Base-by-base conservation (phyloP, 2,113 vertebrate genomes). In the Phainopepla nitens region DNA sequence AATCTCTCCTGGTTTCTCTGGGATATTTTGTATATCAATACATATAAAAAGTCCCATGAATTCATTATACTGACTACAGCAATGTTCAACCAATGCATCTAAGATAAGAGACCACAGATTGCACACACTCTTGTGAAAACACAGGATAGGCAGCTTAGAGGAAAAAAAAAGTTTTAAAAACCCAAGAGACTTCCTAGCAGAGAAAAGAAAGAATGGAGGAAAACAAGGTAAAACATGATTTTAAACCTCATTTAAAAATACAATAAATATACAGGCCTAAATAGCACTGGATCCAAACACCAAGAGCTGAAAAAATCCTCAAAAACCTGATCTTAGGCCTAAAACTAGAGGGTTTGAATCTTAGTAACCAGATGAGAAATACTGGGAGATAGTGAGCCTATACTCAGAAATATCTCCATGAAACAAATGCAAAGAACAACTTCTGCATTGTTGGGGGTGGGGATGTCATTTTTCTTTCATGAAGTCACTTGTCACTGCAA, bases 361-460 rank as follows among this genome's bases (percentile, higher is more conserved):
- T 36, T 13, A 31, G 16, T 17, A 66, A 33, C 3, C 36, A 73
- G 23, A 28, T 6, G 5, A 70, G 44, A 77, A 4, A 5, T 51
- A 50, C 9, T 27, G 16, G 41, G 56, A 16, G 18, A 36, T 1
- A 69, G 16, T 3, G 6, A 90, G 9, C 8, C 15, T 50, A 4
- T 18, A 47, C 27, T 44, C 31, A 72, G 41, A 29, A 92, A 62
- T 5, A 77, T 7, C 10, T 23, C 25, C 65, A 2, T 8, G 20
- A 90, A 22, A 12, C 35, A 18, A 73, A 42, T 2, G 47, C 53
- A 47, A 27, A 71, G 11, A 69, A 33, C 5, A 72, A 42, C 3
- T 41, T 20, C 36, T 41, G 24, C 6, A 10, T 4, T 42, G 9
- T 3, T 64, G 31, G 31, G 4, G 4, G 0, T 7, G 8, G 1